Conservation (phyloP, 1,140 invertebrate species). For the Camponotus vicinus region DNA sequence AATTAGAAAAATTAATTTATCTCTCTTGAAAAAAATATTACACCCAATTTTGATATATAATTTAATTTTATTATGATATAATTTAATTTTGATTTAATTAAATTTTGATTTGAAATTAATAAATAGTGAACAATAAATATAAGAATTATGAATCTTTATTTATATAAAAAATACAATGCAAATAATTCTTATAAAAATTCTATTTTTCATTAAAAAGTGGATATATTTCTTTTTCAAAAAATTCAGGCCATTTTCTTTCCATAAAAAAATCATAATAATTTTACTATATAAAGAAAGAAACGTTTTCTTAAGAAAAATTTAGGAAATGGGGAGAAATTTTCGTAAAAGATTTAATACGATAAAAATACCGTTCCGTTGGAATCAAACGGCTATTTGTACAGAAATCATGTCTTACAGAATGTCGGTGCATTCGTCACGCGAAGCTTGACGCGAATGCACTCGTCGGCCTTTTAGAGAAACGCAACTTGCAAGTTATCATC, state of each 20-base stretch:
- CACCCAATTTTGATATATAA: neutral
- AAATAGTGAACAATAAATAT: neutral
- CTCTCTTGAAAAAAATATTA: neutral
- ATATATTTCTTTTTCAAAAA: neutral
- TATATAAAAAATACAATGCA: neutral
- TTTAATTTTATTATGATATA: too few species aligned
- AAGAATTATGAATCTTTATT: neutral
- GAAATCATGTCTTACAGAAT: neutral
- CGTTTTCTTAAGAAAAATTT: neutral
- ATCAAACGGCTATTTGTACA: neutral
- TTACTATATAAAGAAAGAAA: neutral
- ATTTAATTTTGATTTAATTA: too few species aligned
- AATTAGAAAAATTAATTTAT: neutral
- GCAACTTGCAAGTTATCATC: constrained; percentile 62
- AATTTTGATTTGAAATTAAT: too few species aligned
- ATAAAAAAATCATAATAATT: neutral
- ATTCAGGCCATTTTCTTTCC: neutral
- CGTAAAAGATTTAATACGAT: neutral
- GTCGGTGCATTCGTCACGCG: constrained; percentile 15
- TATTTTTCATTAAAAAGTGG: neutral
- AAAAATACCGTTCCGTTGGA: neutral
- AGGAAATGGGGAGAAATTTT: neutral
- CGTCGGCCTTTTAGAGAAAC: constrained; percentile 15
- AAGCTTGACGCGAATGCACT: constrained; percentile 11
- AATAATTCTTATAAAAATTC: neutral